Base-by-base conservation (phyloP, 1,140 invertebrate genomes). In the Nymphalis io region DNA sequence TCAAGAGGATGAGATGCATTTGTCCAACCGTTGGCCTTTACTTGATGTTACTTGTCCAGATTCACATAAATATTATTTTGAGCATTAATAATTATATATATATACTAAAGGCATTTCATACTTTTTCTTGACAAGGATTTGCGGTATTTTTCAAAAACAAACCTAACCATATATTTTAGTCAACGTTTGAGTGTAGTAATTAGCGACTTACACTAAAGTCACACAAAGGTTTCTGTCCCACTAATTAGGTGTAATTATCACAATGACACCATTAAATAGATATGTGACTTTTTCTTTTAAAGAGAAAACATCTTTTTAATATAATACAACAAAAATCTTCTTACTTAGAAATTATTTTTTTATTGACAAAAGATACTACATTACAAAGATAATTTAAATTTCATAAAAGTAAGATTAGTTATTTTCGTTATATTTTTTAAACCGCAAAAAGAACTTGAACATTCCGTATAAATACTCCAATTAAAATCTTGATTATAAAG, bases 191-290 rank as follows among this genome's bases (percentile, higher is more conserved):
- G 48, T 21, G 18, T 27, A 63, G 33, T 63, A 53, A 63, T 63
- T 63, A 48, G 48, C 16, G 16, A 58, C 23, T 38, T 58, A n/a
- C n/a, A n/a, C n/a, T 39, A 21, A 33, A 23, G 18, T 53, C 53
- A 64, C 60, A 61, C 62, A 55, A 57, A 64, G 38, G 38, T 51
- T 38, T 53, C 62, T 33, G 62, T 55, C 40, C 18, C 21, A 21
- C 62, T 64, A 64, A 64, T 64, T 64, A 64, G 62, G 62, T 57
- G 23, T 51, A 55, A 51, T 64, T 64, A 64, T 27, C 62, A 64
- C 48, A 55, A 57, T 64, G 51, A 57, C 62, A 64, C 48, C 62
- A 55, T 42, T 44, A 18, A 15, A 13, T 18, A 39, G 16, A 27
- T 21, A 40, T 38, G 33, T 38, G 13, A 38, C 15, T 33, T 58